These are phyloP conservation scores for Sarcophaga bullata DNA, from an alignment of 1,140 invertebrate genomes.

Conservation along the genomic window DNA sequence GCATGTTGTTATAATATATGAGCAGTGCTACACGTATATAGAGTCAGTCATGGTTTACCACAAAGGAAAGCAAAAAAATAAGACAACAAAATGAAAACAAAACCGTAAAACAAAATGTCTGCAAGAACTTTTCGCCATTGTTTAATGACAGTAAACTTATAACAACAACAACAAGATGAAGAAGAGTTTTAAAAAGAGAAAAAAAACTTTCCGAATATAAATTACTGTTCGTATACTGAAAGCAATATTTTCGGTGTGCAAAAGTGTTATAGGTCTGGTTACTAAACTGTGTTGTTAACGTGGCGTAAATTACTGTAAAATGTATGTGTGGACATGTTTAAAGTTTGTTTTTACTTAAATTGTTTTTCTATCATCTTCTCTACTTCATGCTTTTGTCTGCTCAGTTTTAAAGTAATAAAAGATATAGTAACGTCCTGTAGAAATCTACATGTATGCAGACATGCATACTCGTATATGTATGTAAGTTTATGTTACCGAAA, in stretches of 20 bases:
- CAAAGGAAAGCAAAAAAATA: not conserved
- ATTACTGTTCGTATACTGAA: no score
- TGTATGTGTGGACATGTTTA: conserved; percentile 17
- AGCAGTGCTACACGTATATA: not conserved
- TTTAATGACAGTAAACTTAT: not conserved
- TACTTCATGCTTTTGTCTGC: not conserved
- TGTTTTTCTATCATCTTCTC: not conserved
- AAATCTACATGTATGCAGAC: not conserved
- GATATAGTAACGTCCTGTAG: not conserved
- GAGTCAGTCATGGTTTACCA: conserved; percentile 16
- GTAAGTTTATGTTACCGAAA: not conserved
- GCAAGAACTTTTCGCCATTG: not conserved
- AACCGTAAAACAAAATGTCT: not conserved
- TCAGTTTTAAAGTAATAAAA: not conserved
- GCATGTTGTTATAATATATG: not conserved
- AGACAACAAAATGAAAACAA: not conserved
- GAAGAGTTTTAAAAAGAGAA: not conserved
- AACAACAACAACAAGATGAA: no score
- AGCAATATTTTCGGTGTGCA: no score
- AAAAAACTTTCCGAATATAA: no score
- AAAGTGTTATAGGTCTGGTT: not conserved
- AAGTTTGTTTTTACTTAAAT: not conserved
- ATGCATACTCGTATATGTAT: not conserved
- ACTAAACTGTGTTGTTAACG: conserved; percentile 20
- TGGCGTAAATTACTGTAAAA: conserved; percentile 3